Percentiles rank a stretch among this genome's conserved stretches.
phyloP scores from a whole-genome alignment of 2,113 vertebrate species.

The Rafetus swinhoei region DNA sequence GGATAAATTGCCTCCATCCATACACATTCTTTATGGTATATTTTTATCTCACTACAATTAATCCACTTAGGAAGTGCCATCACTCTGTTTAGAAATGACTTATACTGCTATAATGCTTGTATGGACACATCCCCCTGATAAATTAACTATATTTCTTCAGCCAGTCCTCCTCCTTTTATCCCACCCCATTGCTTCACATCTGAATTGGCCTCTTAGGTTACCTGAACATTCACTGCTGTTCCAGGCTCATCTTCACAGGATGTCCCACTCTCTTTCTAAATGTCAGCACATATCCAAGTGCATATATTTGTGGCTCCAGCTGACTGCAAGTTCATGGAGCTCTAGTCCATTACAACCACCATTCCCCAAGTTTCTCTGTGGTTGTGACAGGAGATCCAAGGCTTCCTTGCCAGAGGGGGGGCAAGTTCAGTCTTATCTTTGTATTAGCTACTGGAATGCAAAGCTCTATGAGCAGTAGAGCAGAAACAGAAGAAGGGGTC shows the following conservation, averaged over 20 bases:
- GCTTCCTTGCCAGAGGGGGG: constrained; percentile 34
- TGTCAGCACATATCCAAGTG: fast-evolving
- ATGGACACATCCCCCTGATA: not conserved
- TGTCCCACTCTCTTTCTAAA: not conserved
- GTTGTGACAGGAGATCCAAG: constrained; percentile 44
- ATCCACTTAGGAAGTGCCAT: not conserved
- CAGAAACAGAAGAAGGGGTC: constrained; percentile 65
- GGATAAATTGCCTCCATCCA: not conserved
- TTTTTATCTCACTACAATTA: not conserved
- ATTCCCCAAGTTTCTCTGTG: not conserved
- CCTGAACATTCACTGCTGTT: fast-evolving
- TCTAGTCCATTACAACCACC: not conserved
- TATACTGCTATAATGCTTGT: not conserved
- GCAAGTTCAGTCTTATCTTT: constrained; percentile 23
- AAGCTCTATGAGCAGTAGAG: not conserved
- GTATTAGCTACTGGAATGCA: not conserved
- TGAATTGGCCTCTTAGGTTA: not conserved
- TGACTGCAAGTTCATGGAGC: not conserved
- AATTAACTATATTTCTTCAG: not conserved
- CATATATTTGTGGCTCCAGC: fast-evolving
- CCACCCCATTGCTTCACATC: not conserved
- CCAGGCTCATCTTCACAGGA: not conserved
- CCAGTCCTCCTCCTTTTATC: not conserved
- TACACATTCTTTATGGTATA: not conserved
- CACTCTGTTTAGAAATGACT: not conserved